These are phyloP conservation scores for Ctena decussata DNA, from an alignment of 2,888 invertebrate genomes.

Conservation along the genomic window DNA sequence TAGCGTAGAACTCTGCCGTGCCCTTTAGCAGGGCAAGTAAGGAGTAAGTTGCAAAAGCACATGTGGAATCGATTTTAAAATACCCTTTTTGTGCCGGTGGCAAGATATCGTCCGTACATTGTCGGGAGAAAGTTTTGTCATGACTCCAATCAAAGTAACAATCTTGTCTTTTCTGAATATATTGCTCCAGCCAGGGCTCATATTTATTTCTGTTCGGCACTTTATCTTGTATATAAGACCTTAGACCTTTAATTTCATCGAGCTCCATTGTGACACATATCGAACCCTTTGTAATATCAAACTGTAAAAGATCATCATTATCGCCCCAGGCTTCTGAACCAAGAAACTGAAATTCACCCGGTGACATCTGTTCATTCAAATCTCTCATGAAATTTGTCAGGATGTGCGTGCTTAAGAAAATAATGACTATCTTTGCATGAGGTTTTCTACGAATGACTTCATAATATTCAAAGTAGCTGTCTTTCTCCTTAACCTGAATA, in stretches of 20 bases:
- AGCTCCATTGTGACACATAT: constrained; percentile 47
- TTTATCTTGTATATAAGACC: neutral
- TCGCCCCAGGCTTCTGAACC: constrained; percentile 56
- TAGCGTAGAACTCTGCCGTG: neutral
- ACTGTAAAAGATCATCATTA: constrained; percentile 30
- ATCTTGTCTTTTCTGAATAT: neutral
- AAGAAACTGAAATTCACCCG: constrained; percentile 57
- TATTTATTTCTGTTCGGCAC: neutral
- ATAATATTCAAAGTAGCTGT: constrained; percentile 21
- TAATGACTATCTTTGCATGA: constrained; percentile 50
- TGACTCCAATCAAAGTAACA: neutral
- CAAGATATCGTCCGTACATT: neutral
- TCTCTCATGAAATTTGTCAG: constrained; percentile 23
- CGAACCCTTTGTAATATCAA: constrained; percentile 35
- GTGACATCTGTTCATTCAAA: constrained; percentile 18
- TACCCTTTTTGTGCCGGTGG: neutral
- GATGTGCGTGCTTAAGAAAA: constrained; percentile 56
- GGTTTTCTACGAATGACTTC: constrained; percentile 35
- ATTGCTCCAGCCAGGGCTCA: constrained; percentile 35
- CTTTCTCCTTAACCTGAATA: constrained; percentile 37
- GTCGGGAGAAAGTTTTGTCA: neutral
- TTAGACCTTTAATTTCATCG: constrained; percentile 26
- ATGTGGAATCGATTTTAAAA: neutral
- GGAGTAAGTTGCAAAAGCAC: neutral
- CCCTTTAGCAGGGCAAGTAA: constrained; percentile 10